These are phyloP conservation scores for Glaucopsyche alexis DNA, from an alignment of 2,888 invertebrate genomes.

Conservation along the genomic window DNA sequence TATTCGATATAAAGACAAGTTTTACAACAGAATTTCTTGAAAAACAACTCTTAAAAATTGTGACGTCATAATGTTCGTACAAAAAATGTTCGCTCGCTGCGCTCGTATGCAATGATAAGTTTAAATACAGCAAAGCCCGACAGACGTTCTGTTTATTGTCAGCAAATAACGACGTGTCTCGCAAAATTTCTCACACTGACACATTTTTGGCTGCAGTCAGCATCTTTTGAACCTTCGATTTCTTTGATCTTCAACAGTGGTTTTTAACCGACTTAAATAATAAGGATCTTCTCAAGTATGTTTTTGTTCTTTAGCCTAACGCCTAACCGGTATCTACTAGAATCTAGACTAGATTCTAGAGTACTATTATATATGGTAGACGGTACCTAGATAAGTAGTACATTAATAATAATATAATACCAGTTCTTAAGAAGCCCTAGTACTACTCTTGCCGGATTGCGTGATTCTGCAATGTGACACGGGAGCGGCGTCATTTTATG, in stretches of 20 bases:
- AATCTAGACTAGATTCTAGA: too few relatives aligned
- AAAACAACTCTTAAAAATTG: neutral
- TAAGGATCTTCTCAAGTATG: too few relatives aligned
- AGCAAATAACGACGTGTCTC: neutral
- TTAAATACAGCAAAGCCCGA: neutral
- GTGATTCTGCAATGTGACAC: conserved; percentile 14
- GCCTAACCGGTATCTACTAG: too few relatives aligned
- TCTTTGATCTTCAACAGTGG: neutral
- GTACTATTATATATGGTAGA: too few relatives aligned
- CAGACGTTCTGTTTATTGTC: neutral
- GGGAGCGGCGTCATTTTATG: neutral
- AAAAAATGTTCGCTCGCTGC: neutral
- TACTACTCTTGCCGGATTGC: neutral
- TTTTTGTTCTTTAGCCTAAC: neutral
- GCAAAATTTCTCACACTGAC: neutral
- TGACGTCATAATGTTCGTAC: neutral
- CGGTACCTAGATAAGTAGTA: neutral
- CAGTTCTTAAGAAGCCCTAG: neutral
- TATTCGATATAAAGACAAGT: neutral
- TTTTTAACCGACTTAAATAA: too few relatives aligned
- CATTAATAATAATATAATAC: neutral
- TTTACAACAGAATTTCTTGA: neutral
- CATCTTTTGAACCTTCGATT: neutral
- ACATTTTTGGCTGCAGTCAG: neutral
- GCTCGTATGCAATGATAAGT: neutral